A percentile compares a stretch with the other conserved stretches of the same genome.
These are phyloP conservation scores for Chaitophorus viminalis DNA, from an alignment of 2,888 invertebrate genomes.

Conservation along the genomic window DNA sequence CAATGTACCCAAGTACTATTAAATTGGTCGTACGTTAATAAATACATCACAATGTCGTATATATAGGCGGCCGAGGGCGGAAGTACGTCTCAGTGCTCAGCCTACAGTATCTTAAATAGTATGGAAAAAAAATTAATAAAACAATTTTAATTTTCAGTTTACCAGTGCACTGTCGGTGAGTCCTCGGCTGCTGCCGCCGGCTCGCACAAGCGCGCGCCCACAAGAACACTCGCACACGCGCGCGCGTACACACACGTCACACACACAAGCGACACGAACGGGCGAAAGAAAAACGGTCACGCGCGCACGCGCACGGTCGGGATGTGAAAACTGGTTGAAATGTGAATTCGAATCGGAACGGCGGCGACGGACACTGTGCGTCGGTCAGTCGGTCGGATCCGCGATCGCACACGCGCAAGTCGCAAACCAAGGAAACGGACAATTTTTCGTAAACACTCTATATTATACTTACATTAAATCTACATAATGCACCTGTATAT, in stretches of 20 bases:
- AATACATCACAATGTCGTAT: too few relatives aligned
- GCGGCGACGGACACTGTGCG: too few relatives aligned
- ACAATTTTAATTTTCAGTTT: background rate
- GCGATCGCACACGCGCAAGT: background rate
- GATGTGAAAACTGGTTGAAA: background rate
- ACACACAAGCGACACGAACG: background rate
- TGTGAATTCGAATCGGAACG: background rate
- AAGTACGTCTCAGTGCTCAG: too few relatives aligned
- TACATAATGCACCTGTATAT: too few relatives aligned
- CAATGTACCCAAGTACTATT: too few relatives aligned
- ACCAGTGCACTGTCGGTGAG: slow-evolving; percentile 42
- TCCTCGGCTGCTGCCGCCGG: background rate
- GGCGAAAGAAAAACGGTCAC: background rate
- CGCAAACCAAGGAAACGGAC: too few relatives aligned
- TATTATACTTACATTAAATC: too few relatives aligned
- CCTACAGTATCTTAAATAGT: background rate
- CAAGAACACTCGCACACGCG: background rate
- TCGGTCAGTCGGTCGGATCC: too few relatives aligned
- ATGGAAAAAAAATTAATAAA: background rate
- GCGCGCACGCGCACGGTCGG: background rate
- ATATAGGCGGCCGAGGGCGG: too few relatives aligned
- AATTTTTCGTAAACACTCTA: too few relatives aligned
- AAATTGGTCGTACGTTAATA: too few relatives aligned
- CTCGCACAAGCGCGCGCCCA: background rate
- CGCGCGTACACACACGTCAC: background rate